These are phyloP conservation scores for Melanotaenia duboulayi DNA, from an alignment of 2,113 vertebrate species.

Conservation along the genomic window DNA sequence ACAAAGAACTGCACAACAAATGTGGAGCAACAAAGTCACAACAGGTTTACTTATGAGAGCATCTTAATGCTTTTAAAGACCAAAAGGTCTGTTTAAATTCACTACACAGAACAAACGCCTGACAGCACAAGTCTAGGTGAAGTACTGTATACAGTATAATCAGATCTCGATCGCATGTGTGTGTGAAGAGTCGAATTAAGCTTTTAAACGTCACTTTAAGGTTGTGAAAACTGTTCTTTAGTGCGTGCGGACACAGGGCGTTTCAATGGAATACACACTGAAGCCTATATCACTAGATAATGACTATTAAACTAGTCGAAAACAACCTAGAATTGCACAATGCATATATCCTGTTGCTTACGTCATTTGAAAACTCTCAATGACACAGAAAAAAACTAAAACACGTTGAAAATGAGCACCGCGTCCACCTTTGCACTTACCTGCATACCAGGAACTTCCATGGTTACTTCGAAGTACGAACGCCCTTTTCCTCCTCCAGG, in stretches of 20 bases:
- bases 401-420: background rate
- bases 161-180: background rate
- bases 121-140: background rate
- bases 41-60: background rate
- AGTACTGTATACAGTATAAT: background rate
- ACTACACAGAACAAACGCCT: background rate
- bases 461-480: conserved; percentile 61
- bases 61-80: background rate
- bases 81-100: background rate
- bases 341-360: background rate
- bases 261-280: background rate
- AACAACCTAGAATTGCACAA: conserved; percentile 9
- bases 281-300: background rate
- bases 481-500: conserved; percentile 69
- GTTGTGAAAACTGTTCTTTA: background rate
- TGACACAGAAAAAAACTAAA: background rate
- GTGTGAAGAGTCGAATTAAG: background rate
- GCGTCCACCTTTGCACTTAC: conserved; percentile 66
- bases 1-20: no score
- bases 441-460: conserved; percentile 82
- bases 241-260: background rate
- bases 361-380: background rate
- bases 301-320: background rate
- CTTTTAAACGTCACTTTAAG: background rate
- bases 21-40: background rate